These are phyloP conservation scores for Calliopum simillimum DNA, from an alignment of 2,888 invertebrate species.

Conservation along the genomic window DNA sequence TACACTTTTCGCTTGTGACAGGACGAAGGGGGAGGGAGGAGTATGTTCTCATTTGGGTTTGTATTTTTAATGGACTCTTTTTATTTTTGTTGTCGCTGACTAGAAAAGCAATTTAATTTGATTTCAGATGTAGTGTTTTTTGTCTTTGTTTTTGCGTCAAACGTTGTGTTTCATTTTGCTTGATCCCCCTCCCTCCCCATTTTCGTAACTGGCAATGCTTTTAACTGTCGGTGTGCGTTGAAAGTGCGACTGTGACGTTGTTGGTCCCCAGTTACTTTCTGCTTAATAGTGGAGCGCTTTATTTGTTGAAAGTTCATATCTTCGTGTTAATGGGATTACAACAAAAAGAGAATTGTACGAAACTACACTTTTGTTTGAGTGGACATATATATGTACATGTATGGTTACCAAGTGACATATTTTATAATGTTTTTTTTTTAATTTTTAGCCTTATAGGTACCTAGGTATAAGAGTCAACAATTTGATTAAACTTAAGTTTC, in stretches of 20 bases:
- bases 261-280: neutral
- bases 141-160: neutral
- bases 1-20: neutral
- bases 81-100: slow-evolving; percentile 34
- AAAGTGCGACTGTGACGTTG: no score
- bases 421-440: no score
- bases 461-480: no score
- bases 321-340: slow-evolving; percentile 20
- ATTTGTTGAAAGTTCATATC: slow-evolving; percentile 31
- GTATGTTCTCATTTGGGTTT: neutral
- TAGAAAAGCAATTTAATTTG: slow-evolving; percentile 48
- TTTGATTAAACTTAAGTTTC: no score
- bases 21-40: no score
- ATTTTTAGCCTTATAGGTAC: no score
- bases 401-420: no score
- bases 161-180: neutral
- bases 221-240: neutral
- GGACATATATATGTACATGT: no score
- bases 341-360: neutral
- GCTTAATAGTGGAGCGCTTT: slow-evolving; percentile 31
- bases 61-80: neutral
- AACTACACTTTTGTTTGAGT: no score
- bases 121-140: slow-evolving; percentile 34
- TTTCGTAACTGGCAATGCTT: neutral
- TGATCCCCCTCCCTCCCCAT: neutral